A percentile compares a stretch with the other conserved stretches of the same genome.
Evolutionary conservation across 2,113 vertebrate genomes (phyloP).

Genomic region (Halichoeres trimaculatus): DNA sequence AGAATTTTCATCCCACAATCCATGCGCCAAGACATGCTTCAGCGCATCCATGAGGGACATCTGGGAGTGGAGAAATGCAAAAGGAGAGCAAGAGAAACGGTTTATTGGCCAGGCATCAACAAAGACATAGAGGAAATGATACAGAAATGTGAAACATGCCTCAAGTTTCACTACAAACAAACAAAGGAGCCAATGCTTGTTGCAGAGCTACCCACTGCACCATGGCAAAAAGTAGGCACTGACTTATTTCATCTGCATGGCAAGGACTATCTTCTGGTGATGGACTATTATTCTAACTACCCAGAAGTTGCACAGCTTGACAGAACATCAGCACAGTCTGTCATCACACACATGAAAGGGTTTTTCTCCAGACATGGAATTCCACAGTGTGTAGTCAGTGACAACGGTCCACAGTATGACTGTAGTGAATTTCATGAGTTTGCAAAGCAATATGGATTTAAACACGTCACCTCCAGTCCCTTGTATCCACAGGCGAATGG

Average conservation of each 20-base stretch:
- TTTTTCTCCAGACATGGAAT: slow-evolving; percentile 40
- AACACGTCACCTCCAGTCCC: background rate
- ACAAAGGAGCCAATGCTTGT: slow-evolving; percentile 28
- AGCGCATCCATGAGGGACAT: slow-evolving; percentile 41
- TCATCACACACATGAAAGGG: slow-evolving; percentile 17
- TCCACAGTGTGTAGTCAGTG: slow-evolving; percentile 3
- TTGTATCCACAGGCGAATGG: slow-evolving; percentile 18
- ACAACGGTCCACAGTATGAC: slow-evolving; percentile 1
- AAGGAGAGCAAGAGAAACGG: slow-evolving; percentile 23
- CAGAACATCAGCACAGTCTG: slow-evolving; percentile 31
- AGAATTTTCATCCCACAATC: slow-evolving; percentile 16
- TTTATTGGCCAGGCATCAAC: slow-evolving; percentile 49
- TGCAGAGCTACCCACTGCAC: slow-evolving; percentile 9
- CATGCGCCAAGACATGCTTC: slow-evolving; percentile 14
- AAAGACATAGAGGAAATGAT: slow-evolving; percentile 32
- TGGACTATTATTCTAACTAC: too few relatives aligned
- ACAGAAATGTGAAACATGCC: slow-evolving; percentile 28
- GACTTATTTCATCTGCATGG: too few relatives aligned
- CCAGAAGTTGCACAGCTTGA: slow-evolving; percentile 22
- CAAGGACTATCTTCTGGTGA: too few relatives aligned
- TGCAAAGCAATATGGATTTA: slow-evolving; percentile 8
- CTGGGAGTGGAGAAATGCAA: slow-evolving; percentile 35
- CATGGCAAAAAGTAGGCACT: slow-evolving; percentile 37
- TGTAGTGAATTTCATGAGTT: background rate
- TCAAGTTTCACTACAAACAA: slow-evolving; percentile 30